A percentile compares a stretch with the other conserved stretches of the same genome.
Conservation (phyloP, 92 coral and sea anemone species). For the Epizoanthus ramosus region DNA sequence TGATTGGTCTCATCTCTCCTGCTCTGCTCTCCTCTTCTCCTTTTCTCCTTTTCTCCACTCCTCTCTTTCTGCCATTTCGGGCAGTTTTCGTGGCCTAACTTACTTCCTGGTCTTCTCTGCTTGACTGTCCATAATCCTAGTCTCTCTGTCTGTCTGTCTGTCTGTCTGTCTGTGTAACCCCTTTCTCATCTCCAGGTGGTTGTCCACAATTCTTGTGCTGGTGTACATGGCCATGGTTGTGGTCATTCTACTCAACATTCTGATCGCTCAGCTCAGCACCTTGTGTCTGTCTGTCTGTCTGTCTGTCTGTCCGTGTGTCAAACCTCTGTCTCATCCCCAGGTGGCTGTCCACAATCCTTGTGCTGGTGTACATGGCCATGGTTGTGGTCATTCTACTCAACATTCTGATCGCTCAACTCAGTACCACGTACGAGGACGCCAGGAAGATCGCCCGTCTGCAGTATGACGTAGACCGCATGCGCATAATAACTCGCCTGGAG, state of each 20-base stretch:
- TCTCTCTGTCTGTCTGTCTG: too few relatives aligned
- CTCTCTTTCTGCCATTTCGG: too few relatives aligned
- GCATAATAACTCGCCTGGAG: conserved; percentile 73
- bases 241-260: too few relatives aligned
- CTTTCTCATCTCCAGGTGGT: background rate
- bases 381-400: conserved; percentile 69
- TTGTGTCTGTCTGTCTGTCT: background rate
- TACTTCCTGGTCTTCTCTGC: too few relatives aligned
- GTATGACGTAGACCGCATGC: conserved; percentile 82
- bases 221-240: too few relatives aligned
- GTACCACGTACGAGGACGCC: conserved; percentile 79
- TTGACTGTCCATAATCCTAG: too few relatives aligned
- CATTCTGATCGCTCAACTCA: conserved; percentile 83
- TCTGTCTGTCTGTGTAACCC: background rate
- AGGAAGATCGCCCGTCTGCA: conserved; percentile 71
- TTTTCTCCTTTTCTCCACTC: too few relatives aligned
- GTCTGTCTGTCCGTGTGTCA: background rate
- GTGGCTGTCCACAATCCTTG: conserved; percentile 64
- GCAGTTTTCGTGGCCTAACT: too few relatives aligned
- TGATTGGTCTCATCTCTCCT: background rate
- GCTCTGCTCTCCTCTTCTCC: background rate
- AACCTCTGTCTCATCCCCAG: conserved; percentile 32
- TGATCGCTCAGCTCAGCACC: too few relatives aligned
- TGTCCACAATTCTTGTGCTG: too few relatives aligned
- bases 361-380: conserved; percentile 70